Evolutionary conservation across 2,888 invertebrate species (phyloP), one percentile per base, ranked within the genome.

Genomic region (Xestia xanthographa): DNA sequence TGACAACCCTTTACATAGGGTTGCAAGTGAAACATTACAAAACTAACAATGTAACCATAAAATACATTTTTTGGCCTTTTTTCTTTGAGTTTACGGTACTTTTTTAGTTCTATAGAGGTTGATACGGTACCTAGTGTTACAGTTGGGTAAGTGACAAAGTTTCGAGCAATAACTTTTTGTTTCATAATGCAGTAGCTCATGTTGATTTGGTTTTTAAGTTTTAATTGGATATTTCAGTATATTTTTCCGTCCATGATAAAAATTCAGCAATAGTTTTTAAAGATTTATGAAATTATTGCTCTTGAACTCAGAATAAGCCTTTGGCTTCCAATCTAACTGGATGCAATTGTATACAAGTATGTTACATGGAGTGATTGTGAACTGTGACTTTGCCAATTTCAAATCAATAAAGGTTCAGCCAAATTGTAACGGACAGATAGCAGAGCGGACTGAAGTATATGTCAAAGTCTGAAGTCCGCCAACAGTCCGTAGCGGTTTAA

Each of bases 1-100:
- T 85, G 86, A 83, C 87, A 90, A 91, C 91, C 91, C 90, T 90
- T 91, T 87, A 69, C 50, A 41, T 41, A 75, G 85, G 82, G 79
- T 83, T 76, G 66, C 53, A 58, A 84, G 82, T 87, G 84, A 89
- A 87, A 87, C 83, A 87, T 85, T 83, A 77, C 34, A 71, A 62
- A 81, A 62, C 48, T 41, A 66, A 79, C 70, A 75, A 83, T 68
- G n/a, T 53, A 75, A 62, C 63, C 60, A 58, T 75, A 77, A 65
- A 79, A 43, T 53, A 66, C 22, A 12, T 34, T 73, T 63, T 66
- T 69, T 26, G 38, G 22, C 17, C n/a, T 17, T 79, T 79, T 56
- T 79, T 73, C 12, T 68, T 68, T 67, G 9, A 38, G 26, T 6
- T 78, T 78, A 79, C 73, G 62, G 75, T 81, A 75, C 71, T 73